These are phyloP conservation scores for Tricholaema leucomelas DNA, from an alignment of 2,113 vertebrate species.

Conservation along the genomic window DNA sequence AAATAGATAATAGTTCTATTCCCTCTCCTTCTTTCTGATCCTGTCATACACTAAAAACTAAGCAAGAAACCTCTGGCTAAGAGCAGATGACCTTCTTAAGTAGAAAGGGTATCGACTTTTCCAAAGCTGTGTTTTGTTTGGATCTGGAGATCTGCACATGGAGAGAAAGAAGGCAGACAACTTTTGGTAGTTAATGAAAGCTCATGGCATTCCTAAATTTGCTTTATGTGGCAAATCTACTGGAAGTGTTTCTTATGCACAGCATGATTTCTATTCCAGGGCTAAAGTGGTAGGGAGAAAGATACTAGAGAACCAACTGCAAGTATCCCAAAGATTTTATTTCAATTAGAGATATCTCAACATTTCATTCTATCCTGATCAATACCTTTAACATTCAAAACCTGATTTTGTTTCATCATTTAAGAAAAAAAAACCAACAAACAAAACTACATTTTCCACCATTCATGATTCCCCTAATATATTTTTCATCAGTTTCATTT, in stretches of 20 bases:
- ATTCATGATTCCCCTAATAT: neutral
- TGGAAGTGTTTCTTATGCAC: neutral
- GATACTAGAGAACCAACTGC: neutral
- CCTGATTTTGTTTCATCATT: neutral
- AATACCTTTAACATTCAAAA: neutral
- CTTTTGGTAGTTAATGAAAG: neutral
- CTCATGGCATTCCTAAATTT: neutral
- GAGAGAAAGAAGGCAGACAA: neutral
- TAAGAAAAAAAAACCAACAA: neutral
- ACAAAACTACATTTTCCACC: neutral
- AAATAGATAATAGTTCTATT: neutral
- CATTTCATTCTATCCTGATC: neutral
- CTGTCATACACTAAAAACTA: neutral
- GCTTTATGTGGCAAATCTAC: neutral
- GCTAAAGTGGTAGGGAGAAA: neutral
- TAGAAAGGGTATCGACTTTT: neutral
- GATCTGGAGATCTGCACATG: neutral
- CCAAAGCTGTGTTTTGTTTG: neutral
- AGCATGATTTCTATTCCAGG: neutral
- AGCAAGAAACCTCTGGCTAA: neutral
- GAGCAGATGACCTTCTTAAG: neutral
- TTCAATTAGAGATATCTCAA: neutral
- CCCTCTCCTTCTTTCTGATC: neutral
- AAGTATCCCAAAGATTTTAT: neutral
- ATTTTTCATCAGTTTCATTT: neutral